Base-by-base conservation (phyloP, 2,888 invertebrate genomes). In the Cephus pulcher region DNA sequence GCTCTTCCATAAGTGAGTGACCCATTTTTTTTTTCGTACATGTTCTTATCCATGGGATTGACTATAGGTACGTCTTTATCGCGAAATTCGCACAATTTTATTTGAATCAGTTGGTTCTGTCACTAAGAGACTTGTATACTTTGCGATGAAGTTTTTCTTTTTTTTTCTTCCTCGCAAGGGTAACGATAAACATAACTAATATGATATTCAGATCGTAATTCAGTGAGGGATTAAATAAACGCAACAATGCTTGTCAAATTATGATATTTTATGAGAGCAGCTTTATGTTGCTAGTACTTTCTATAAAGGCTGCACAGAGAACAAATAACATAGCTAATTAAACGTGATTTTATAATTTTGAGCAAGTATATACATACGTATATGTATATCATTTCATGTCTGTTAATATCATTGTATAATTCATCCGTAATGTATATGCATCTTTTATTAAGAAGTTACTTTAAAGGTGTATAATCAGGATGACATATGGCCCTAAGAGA, bases 1-100 rank as follows among this genome's bases (percentile, higher is more conserved):
- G 93, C 81, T 94, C 93, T 86, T 94, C 94, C 34, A 91, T 94
- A 84, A 94, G 94, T 90, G 94, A 95, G 86, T 91, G 85, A 89
- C 81, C 78, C 35, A 80, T 82, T 82, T 37, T 75, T 82, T 84
- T 81, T 82, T 84, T 81, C 77, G 69, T 76, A 34, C 73, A 30
- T 30, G 35, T 74, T 11, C 12, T 30, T 74, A 74, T 74, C 56
- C 23, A 23, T 9, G 23, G 23, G 23, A 9, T 23, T 34, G 23
- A 71, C 32, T 12, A 71, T 71, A 71, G 12, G 32, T 34, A 32
- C 23, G 33, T 71, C 12, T 9, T 32, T 71, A 32, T 71, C 23
- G 6, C 6, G 6, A 56, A 56, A 23, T 23, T 56, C 23, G 56
- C 23, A 56, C 56, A 56, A 56, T 9, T 9, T 56, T 23, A 23